Percentiles rank a stretch among this genome's conserved stretches.
phyloP scores from a whole-genome alignment of 2,888 invertebrate genomes.

The Cephus rjabovi region DNA sequence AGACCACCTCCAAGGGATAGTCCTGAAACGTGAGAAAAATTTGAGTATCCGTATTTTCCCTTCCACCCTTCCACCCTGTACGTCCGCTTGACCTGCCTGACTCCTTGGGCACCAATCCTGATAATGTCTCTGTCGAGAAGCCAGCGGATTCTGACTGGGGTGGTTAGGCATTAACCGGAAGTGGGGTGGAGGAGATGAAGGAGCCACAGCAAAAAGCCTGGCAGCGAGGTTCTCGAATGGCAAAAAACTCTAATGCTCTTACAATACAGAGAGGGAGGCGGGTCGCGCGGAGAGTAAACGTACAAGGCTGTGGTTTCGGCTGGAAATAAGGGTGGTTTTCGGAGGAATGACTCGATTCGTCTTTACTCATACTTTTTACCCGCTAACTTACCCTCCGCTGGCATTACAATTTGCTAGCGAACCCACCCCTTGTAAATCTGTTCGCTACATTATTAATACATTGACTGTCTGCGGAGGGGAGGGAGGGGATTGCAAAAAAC shows the following conservation, averaged over 20 bases:
- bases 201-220: constrained; percentile 7
- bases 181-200: background rate
- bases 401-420: background rate
- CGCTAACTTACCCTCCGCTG: background rate
- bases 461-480: background rate
- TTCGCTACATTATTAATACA: constrained; percentile 19
- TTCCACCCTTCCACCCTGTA: background rate
- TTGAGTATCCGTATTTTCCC: background rate
- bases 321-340: background rate
- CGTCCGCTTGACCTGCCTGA: background rate
- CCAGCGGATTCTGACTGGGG: background rate
- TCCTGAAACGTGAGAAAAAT: constrained; percentile 65
- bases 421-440: constrained; percentile 16
- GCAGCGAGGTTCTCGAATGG: background rate
- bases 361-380: background rate
- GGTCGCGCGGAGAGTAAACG: background rate
- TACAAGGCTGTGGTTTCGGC: background rate
- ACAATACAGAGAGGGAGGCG: constrained; percentile 14
- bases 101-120: background rate
- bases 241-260: constrained; percentile 21
- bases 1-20: constrained; percentile 73
- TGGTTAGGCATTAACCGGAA: background rate
- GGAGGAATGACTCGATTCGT: background rate
- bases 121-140: background rate
- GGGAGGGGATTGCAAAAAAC: background rate